Evolutionary conservation across 2,113 vertebrate species (phyloP).

Genomic region (Otus sunia): DNA sequence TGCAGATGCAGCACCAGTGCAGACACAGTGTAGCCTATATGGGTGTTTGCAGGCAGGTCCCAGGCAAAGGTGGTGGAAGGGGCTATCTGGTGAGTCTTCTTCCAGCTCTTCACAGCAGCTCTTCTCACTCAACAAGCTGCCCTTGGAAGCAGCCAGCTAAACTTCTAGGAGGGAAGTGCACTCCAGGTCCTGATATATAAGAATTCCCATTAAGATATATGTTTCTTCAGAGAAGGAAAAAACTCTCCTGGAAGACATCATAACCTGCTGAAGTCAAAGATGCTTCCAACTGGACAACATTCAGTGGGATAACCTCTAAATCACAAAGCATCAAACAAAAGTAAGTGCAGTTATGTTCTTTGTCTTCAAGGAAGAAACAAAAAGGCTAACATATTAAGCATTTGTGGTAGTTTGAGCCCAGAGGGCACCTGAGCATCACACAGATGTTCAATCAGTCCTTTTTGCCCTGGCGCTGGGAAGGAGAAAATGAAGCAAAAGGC

Average conservation of each 20-base stretch:
- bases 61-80: background rate
- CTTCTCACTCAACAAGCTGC: background rate
- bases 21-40: background rate
- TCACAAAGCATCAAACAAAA: background rate
- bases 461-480: too few species aligned
- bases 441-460: too few species aligned
- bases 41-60: background rate
- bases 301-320: background rate
- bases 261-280: too few species aligned
- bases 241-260: background rate
- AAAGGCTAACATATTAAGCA: too few species aligned
- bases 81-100: background rate
- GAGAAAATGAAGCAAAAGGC: too few species aligned
- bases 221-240: background rate
- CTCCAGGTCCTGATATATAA: background rate
- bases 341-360: background rate
- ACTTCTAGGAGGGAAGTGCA: background rate
- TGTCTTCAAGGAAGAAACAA: background rate
- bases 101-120: background rate
- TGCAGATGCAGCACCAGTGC: background rate
- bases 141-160: background rate
- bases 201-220: background rate
- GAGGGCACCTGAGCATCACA: too few species aligned
- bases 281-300: background rate
- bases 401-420: too few species aligned